Evolutionary conservation across 2,888 invertebrate species (phyloP).

Genomic region (Heteropelma amictum): DNA sequence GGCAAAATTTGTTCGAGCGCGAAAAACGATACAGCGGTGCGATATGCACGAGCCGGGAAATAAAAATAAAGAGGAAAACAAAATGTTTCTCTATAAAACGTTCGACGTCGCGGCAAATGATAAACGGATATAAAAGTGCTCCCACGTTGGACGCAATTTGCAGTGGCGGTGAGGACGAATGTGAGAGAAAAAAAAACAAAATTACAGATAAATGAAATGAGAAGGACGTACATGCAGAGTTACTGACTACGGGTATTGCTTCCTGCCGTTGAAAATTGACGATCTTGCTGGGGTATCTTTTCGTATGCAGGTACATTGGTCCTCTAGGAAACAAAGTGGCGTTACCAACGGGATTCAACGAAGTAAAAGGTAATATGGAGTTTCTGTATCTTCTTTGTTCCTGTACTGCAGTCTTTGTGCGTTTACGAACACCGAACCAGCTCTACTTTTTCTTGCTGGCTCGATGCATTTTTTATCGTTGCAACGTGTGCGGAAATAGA

Average conservation of each 20-base stretch:
- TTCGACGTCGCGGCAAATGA: slow-evolving; percentile 4
- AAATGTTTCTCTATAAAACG: slow-evolving; percentile 1
- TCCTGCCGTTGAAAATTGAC: slow-evolving; percentile 8
- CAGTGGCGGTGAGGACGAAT: slow-evolving; percentile 34
- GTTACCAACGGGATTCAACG: not conserved
- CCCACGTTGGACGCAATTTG: slow-evolving; percentile 41
- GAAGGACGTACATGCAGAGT: not conserved
- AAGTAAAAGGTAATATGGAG: not conserved
- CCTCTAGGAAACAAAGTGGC: not conserved
- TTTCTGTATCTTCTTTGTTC: not conserved
- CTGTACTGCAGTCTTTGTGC: not conserved
- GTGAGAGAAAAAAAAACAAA: slow-evolving; percentile 2
- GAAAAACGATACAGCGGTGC: not conserved
- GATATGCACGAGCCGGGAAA: not conserved
- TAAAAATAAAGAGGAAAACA: not conserved
- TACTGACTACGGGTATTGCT: not conserved
- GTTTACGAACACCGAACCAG: too few relatives aligned
- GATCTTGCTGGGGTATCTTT: too few relatives aligned
- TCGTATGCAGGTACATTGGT: not conserved
- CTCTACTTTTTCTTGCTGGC: too few relatives aligned
- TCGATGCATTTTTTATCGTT: too few relatives aligned
- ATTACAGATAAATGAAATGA: not conserved
- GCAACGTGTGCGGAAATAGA: too few relatives aligned
- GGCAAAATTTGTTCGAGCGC: slow-evolving; percentile 1
- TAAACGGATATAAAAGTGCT: slow-evolving; percentile 14